A percentile compares a stretch with the other conserved stretches of the same genome.
These are phyloP conservation scores for Amiota communis DNA, from an alignment of 2,888 invertebrate species.

Conservation along the genomic window DNA sequence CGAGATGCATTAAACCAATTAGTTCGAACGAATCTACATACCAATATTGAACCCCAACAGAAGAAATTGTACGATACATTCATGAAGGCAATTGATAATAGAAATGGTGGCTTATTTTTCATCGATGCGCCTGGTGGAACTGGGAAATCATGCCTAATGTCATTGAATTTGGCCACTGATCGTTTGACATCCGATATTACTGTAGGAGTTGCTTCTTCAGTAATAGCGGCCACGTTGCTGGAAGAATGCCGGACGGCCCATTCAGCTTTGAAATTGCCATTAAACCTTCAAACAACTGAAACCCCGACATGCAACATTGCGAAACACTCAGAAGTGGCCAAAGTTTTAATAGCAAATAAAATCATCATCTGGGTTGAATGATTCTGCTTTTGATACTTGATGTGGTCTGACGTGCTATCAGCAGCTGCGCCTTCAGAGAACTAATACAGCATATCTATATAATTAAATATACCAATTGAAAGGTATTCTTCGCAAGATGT, in stretches of 20 bases:
- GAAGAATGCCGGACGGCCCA: not conserved
- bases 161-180: not conserved
- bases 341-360: constrained; percentile 52
- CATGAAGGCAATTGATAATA: not conserved
- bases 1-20: not conserved
- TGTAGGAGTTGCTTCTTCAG: not conserved
- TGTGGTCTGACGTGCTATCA: too few relatives aligned
- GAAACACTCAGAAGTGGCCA: not conserved
- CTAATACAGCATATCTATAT: too few relatives aligned
- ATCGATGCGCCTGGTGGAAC: not conserved
- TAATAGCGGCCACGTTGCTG: not conserved
- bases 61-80: not conserved
- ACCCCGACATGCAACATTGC: not conserved
- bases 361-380: constrained; percentile 59
- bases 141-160: not conserved
- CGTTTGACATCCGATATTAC: not conserved
- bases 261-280: not conserved
- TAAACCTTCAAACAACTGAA: not conserved
- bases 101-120: not conserved
- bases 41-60: not conserved
- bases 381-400: too few relatives aligned
- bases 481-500: too few relatives aligned
- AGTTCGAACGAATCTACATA: not conserved
- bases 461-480: too few relatives aligned
- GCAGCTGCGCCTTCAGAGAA: too few relatives aligned